A percentile compares a stretch with the other conserved stretches of the same genome.
Evolutionary conservation across 1,140 invertebrate genomes (phyloP).

Genomic region (Schlechtendalia chinensis): DNA sequence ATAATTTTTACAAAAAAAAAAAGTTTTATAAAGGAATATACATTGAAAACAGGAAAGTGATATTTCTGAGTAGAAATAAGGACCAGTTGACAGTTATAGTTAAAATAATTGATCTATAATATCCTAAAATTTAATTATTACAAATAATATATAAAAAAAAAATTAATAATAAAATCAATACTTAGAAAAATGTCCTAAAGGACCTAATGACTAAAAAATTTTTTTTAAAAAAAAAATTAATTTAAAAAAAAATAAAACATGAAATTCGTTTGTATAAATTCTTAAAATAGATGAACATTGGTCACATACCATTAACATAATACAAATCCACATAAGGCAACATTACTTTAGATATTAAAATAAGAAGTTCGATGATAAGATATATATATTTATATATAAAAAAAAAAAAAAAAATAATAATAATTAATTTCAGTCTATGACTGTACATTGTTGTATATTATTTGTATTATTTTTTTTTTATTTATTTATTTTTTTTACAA

Average conservation of each 20-base stretch:
- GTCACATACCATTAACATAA: conserved; percentile 14
- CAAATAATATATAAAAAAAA: conserved; percentile 24
- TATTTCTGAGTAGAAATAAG: too few species aligned
- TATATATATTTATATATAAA: neutral
- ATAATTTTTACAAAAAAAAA: too few species aligned
- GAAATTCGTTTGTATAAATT: conserved; percentile 28
- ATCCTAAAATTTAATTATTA: conserved; percentile 31
- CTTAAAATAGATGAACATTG: conserved; percentile 25
- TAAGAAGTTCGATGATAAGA: neutral
- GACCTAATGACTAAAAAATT: conserved; percentile 9
- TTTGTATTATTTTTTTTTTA: neutral
- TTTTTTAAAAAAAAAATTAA: conserved; percentile 6
- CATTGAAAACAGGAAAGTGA: too few species aligned
- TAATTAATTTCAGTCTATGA: neutral
- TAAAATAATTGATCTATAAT: conserved; percentile 43
- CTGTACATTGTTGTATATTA: conserved; percentile 8
- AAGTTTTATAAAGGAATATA: too few species aligned
- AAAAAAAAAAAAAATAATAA: too few species aligned
- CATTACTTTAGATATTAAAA: neutral
- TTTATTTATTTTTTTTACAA: conserved; percentile 14
- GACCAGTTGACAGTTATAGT: neutral
- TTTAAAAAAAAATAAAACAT: neutral
- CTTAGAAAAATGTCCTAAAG: conserved; percentile 3
- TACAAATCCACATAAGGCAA: neutral
- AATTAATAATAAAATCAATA: neutral